Evolutionary conservation across 1,140 invertebrate species (phyloP), one percentile per base, ranked within the genome.

Genomic region (Ridgeia piscesae): DNA sequence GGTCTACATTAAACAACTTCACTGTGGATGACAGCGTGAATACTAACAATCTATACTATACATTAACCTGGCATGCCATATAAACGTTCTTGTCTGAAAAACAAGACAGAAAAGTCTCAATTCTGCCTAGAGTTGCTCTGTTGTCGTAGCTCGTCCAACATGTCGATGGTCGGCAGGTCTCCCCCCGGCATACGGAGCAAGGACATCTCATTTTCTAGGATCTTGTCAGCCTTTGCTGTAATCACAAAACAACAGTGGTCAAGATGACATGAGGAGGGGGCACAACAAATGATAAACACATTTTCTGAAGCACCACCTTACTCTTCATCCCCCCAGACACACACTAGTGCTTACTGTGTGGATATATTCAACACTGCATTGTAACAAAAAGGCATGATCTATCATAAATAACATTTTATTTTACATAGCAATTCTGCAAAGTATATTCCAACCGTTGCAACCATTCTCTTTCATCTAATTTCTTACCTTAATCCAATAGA

Each of bases 141-240:
- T 77, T 77, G 58, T 77, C 58, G 14, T 77, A 17, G 14, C 27
- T 77, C 58, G 27, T 77, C 58, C 58, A 77, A 77, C 58, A 14
- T 9, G 11, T 77, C 58, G 58, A 77, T 77, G 58, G 58, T 77
- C 58, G 58, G 58, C 58, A 77, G 58, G 17, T 77, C 58, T 6
- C 97, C 97, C 90, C 97, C 97, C 1, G 98, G 97, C 94, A 97
- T 95, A 92, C 97, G 96, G 6, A 98, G 94, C 89, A 97, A 94
- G 88, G 97, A 97, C 48, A 95, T 95, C 94, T 98, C 97, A 94
- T 97, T 97, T 92, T 97, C 97, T 96, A 98, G 97, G 91, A 98
- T 97, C 95, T 97, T 97, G 95, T 98, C 97, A 58, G 98, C 97
- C 96, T 98, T 97, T 95, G 96, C 97, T 98, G 93, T 9, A 93